These are phyloP conservation scores for Pantherophis guttatus DNA, from an alignment of 2,113 vertebrate genomes.

Conservation along the genomic window DNA sequence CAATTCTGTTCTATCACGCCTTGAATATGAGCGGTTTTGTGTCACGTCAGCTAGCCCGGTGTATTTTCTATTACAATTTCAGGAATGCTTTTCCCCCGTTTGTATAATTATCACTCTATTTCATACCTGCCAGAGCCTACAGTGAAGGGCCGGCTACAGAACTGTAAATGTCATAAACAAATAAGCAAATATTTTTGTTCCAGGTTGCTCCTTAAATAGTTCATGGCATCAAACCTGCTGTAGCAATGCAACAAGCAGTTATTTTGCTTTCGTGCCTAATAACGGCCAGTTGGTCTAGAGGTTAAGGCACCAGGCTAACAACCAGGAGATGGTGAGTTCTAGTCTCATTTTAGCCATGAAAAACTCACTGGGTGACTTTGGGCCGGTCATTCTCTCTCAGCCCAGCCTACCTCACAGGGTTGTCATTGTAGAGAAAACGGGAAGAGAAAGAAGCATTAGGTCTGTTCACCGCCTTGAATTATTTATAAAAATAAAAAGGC, in stretches of 20 bases:
- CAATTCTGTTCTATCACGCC: neutral
- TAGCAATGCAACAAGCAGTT: neutral
- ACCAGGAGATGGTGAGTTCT: neutral
- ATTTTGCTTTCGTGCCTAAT: neutral
- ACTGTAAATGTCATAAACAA: neutral
- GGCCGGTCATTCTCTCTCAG: neutral
- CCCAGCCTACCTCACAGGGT: too few relatives aligned
- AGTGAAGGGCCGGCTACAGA: neutral
- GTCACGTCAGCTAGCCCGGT: neutral
- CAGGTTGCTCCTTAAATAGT: constrained; percentile 2
- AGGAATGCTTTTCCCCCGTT: neutral
- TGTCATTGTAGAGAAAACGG: too few relatives aligned
- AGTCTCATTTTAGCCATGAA: neutral
- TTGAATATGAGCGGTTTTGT: neutral
- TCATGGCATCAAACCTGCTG: neutral
- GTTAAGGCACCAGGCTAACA: neutral
- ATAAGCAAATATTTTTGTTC: neutral
- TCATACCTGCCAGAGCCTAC: neutral
- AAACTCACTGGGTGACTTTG: neutral
- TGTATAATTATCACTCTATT: neutral
- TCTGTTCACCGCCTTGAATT: neutral
- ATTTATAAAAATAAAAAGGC: neutral
- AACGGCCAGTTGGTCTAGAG: neutral
- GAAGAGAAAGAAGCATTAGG: too few relatives aligned
- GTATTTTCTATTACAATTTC: neutral